These are phyloP conservation scores for Sthenelais limicola DNA, from an alignment of 2,888 invertebrate species.

Conservation along the genomic window DNA sequence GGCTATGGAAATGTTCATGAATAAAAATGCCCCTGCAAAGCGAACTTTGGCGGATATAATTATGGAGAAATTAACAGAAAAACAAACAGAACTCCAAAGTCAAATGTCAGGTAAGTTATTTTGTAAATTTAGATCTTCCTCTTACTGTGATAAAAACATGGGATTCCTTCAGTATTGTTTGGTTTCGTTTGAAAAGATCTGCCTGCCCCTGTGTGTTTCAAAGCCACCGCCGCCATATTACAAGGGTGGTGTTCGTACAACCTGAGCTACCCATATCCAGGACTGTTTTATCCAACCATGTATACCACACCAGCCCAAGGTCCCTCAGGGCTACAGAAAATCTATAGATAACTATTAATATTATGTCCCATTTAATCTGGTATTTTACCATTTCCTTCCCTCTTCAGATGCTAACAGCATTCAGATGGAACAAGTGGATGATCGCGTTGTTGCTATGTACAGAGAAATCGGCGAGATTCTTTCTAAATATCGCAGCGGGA, in stretches of 20 bases:
- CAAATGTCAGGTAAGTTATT: constrained; percentile 86
- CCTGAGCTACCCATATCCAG: too few relatives aligned
- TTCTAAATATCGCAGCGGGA: constrained; percentile 91
- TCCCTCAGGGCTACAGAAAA: too few relatives aligned
- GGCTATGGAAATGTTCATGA: constrained; percentile 88
- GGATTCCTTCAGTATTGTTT: neutral
- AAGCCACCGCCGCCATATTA: neutral
- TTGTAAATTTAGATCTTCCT: neutral
- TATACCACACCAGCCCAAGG: too few relatives aligned
- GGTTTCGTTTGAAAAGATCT: too few relatives aligned
- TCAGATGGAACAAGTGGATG: constrained; percentile 86
- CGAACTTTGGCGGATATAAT: constrained; percentile 91
- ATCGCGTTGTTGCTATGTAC: constrained; percentile 85
- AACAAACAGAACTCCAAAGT: constrained; percentile 89
- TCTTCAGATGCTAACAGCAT: constrained; percentile 72
- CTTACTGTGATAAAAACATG: neutral
- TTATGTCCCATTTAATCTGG: too few relatives aligned
- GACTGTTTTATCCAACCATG: too few relatives aligned
- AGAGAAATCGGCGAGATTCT: constrained; percentile 91
- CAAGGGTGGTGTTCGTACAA: neutral
- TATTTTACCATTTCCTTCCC: too few relatives aligned
- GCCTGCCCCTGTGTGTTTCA: neutral
- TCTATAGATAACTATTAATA: too few relatives aligned
- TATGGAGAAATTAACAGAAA: constrained; percentile 92
- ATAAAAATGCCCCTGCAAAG: constrained; percentile 77